phyloP scores from a whole-genome alignment of 2,113 vertebrate genomes.

The Bubo scandiacus region DNA sequence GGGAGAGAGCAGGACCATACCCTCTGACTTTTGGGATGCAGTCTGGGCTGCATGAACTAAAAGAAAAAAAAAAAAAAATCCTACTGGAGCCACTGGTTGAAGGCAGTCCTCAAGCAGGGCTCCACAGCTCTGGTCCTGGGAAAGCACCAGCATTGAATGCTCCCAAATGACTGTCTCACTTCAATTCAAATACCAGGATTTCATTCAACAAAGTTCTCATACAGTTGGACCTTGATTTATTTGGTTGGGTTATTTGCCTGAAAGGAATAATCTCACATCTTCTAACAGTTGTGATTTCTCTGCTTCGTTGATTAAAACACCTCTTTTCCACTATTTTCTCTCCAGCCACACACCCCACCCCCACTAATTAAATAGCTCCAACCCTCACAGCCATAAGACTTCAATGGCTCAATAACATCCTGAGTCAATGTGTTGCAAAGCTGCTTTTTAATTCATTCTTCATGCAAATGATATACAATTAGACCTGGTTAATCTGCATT shows the following conservation, averaged over 20 bases:
- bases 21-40: not conserved
- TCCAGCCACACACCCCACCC: slow-evolving; percentile 50
- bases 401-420: slow-evolving; percentile 69
- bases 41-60: not conserved
- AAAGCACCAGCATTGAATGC: not conserved
- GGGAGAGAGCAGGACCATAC: not conserved
- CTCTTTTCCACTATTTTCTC: slow-evolving; percentile 50
- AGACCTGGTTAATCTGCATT: slow-evolving; percentile 70
- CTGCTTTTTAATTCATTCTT: slow-evolving; percentile 71
- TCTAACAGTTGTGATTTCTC: slow-evolving; percentile 59
- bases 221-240: slow-evolving; percentile 29
- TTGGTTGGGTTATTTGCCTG: slow-evolving; percentile 47
- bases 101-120: not conserved
- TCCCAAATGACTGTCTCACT: not conserved
- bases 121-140: not conserved
- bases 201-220: slow-evolving; percentile 53
- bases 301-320: slow-evolving; percentile 60
- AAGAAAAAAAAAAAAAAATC: not conserved
- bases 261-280: slow-evolving; percentile 38
- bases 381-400: slow-evolving; percentile 49
- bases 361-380: slow-evolving; percentile 67
- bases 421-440: slow-evolving; percentile 67
- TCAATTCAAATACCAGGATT: slow-evolving; percentile 17
- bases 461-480: slow-evolving; percentile 74
- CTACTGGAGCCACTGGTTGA: not conserved